Evolutionary conservation across 2,888 invertebrate species (phyloP).

Genomic region (Pyrrhia umbra): DNA sequence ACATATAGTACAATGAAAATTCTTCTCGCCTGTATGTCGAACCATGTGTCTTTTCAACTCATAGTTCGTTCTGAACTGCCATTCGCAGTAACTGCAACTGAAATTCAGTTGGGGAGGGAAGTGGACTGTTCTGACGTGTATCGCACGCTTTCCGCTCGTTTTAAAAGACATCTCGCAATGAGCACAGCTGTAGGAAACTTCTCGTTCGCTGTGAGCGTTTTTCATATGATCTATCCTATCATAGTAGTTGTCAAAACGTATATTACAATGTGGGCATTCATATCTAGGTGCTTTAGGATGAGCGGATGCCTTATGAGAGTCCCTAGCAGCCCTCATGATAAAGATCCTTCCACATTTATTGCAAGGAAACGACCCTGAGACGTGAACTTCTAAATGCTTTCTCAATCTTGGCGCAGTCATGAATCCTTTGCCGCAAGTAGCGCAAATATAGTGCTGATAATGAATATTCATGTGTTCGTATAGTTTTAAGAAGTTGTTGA

Average conservation of each 20-base stretch:
- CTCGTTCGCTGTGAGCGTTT: slow-evolving; percentile 79
- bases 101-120: slow-evolving; percentile 78
- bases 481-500: slow-evolving; percentile 84
- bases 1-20: slow-evolving; percentile 79
- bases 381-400: slow-evolving; percentile 85
- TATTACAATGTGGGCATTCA: slow-evolving; percentile 83
- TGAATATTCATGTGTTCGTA: slow-evolving; percentile 87
- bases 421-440: slow-evolving; percentile 85
- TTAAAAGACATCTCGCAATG: slow-evolving; percentile 82
- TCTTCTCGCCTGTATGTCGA: slow-evolving; percentile 80
- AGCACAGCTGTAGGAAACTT: slow-evolving; percentile 78
- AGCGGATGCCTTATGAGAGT: slow-evolving; percentile 80
- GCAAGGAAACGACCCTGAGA: slow-evolving; percentile 82
- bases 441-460: slow-evolving; percentile 85
- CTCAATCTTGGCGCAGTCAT: slow-evolving; percentile 83
- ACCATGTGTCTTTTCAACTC: slow-evolving; percentile 84
- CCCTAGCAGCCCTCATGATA: slow-evolving; percentile 80
- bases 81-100: slow-evolving; percentile 78
- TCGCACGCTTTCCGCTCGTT: slow-evolving; percentile 81
- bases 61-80: slow-evolving; percentile 82
- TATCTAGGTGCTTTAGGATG: slow-evolving; percentile 83
- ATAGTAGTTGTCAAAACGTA: slow-evolving; percentile 82
- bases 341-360: slow-evolving; percentile 80
- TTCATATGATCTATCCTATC: slow-evolving; percentile 84
- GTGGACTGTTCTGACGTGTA: slow-evolving; percentile 79